Conservation (phyloP, 2,888 invertebrate genomes). For the Tuberolachnus salignus region DNA sequence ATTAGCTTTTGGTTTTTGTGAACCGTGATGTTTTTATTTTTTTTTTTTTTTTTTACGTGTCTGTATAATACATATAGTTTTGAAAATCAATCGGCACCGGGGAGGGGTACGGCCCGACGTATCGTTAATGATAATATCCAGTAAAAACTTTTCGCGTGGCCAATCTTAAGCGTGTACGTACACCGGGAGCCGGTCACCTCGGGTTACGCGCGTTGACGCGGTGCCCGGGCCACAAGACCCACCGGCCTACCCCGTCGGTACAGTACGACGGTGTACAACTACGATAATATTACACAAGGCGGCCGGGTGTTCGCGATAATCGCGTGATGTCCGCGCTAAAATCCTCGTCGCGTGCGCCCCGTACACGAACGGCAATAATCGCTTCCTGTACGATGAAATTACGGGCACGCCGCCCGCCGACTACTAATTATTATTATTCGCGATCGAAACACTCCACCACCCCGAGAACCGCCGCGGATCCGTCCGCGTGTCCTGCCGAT, state of each 20-base stretch:
- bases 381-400: neutral
- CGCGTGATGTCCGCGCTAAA: constrained; percentile 16
- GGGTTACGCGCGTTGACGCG: constrained; percentile 17
- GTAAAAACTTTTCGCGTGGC: neutral
- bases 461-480: too few species aligned
- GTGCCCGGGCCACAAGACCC: constrained; percentile 2
- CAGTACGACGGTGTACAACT: neutral
- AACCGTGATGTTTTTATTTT: too few species aligned
- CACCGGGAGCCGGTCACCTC: neutral
- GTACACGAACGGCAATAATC: constrained; percentile 8
- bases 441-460: neutral
- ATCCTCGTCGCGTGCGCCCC: constrained; percentile 5
- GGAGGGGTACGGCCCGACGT: too few species aligned
- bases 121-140: too few species aligned
- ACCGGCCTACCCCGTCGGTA: too few species aligned
- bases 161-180: too few species aligned
- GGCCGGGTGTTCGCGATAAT: neutral
- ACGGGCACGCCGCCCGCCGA: neutral
- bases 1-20: too few species aligned
- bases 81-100: too few species aligned
- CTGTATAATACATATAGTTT: too few species aligned
- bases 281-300: neutral
- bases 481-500: too few species aligned
- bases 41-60: too few species aligned
- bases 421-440: neutral